These are phyloP conservation scores for Rhagophthalmus giganteus DNA, from an alignment of 2,888 invertebrate genomes.

Conservation along the genomic window DNA sequence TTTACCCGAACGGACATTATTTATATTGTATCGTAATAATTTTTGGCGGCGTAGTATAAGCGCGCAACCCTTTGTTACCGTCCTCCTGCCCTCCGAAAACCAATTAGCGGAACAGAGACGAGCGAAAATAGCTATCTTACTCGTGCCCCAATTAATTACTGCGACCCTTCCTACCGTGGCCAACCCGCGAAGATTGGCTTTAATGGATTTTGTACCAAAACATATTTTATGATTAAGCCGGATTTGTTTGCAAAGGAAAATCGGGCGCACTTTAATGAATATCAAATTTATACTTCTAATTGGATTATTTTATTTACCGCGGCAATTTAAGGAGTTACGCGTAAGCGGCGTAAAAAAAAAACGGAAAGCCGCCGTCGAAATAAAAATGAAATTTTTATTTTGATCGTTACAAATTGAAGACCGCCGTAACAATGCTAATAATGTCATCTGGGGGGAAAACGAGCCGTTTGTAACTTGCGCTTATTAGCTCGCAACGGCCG, in stretches of 20 bases:
- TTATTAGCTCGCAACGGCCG: slow-evolving; percentile 17
- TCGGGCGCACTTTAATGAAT: slow-evolving; percentile 24
- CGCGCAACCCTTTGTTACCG: slow-evolving; percentile 32
- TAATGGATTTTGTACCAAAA: slow-evolving; percentile 34
- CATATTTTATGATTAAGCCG: slow-evolving; percentile 33
- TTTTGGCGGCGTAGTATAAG: slow-evolving; percentile 27
- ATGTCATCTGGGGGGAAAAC: slow-evolving; percentile 24
- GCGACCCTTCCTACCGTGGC: slow-evolving; percentile 31
- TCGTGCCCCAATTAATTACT: slow-evolving; percentile 33
- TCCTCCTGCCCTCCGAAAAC: slow-evolving; percentile 35
- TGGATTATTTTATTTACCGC: slow-evolving; percentile 22
- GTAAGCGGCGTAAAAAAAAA: no score
- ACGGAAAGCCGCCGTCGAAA: no score
- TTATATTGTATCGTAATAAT: slow-evolving; percentile 30
- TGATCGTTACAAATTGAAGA: slow-evolving; percentile 29
- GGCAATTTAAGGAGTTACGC: slow-evolving; percentile 12
- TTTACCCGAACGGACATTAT: slow-evolving; percentile 29
- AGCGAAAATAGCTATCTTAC: slow-evolving; percentile 23
- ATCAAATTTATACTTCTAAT: slow-evolving; percentile 24
- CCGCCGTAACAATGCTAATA: slow-evolving; percentile 24
- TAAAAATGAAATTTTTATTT: slow-evolving; percentile 24
- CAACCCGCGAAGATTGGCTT: slow-evolving; percentile 32
- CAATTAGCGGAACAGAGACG: slow-evolving; percentile 33
- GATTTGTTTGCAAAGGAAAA: slow-evolving; percentile 32
- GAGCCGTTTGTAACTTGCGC: slow-evolving; percentile 22